These are phyloP conservation scores for Heterochromis multidens DNA, from an alignment of 2,113 vertebrate species.

Conservation along the genomic window DNA sequence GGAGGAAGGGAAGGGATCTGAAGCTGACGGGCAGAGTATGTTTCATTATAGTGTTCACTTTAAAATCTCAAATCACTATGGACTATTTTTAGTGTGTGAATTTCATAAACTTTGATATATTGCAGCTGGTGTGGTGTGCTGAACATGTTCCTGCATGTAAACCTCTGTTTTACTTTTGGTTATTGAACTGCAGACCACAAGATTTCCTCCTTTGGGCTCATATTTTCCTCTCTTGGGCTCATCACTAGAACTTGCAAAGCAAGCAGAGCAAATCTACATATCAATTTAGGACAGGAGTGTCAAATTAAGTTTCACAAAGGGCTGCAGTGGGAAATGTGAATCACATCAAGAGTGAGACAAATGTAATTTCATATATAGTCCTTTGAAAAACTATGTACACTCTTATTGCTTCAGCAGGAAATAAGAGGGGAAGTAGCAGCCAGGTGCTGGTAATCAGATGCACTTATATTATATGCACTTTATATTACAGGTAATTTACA, in stretches of 20 bases:
- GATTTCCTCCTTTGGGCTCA: too few relatives aligned
- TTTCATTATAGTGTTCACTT: neutral
- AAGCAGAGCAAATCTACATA: neutral
- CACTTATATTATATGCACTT: too few relatives aligned
- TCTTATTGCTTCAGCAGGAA: neutral
- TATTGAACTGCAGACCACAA: neutral
- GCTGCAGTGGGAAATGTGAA: neutral
- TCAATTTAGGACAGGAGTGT: neutral
- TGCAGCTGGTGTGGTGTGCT: neutral
- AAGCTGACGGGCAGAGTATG: constrained; percentile 59
- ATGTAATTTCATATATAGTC: neutral
- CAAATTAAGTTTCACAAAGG: neutral
- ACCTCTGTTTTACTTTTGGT: neutral
- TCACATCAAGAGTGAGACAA: neutral
- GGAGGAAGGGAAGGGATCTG: constrained; percentile 21
- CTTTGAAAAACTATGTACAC: neutral
- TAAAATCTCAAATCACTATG: neutral
- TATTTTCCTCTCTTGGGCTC: neutral
- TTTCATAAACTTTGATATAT: neutral
- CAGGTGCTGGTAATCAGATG: neutral
- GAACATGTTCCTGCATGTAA: neutral
- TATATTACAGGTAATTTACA: too few relatives aligned
- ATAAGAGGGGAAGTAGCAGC: neutral
- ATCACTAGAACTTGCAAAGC: neutral
- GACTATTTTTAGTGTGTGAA: neutral